These are phyloP conservation scores for Gallirallus australis DNA, from an alignment of 2,797 vertebrate species.

Conservation along the genomic window DNA sequence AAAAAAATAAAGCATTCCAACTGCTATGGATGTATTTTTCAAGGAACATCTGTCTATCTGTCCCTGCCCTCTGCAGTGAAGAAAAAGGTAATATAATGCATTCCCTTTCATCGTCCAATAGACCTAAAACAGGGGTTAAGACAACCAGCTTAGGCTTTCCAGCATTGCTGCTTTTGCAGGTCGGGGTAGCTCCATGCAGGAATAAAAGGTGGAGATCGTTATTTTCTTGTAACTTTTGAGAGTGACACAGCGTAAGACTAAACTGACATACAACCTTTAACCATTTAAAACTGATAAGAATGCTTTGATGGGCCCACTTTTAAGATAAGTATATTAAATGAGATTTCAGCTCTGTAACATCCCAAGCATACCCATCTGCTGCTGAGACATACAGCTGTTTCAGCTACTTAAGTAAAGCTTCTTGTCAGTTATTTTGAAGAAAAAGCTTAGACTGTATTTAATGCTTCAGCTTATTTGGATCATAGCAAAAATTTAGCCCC, in stretches of 20 bases:
- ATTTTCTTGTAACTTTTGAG: not conserved
- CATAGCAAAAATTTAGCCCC: not conserved
- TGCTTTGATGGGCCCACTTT: not conserved
- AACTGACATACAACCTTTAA: conserved; percentile 6
- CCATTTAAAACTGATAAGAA: conserved; percentile 2
- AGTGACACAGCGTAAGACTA: not conserved
- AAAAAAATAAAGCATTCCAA: not conserved
- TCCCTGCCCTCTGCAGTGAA: not conserved
- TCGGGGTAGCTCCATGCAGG: not conserved
- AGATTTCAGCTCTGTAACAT: conserved; percentile 55
- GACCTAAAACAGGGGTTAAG: not conserved
- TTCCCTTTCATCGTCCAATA: not conserved
- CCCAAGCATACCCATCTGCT: conserved; percentile 53
- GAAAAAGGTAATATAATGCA: not conserved
- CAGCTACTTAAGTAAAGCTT: conserved; percentile 23
- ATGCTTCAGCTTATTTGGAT: not conserved
- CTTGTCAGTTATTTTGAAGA: conserved; percentile 41
- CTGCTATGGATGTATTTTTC: not conserved
- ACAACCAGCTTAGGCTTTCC: not conserved
- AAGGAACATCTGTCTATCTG: not conserved
- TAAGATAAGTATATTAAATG: conserved; percentile 66
- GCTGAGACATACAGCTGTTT: conserved; percentile 47
- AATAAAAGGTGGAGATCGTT: not conserved
- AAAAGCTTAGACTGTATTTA: not conserved
- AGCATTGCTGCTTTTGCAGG: not conserved